Conservation (phyloP, 2,888 invertebrate species). For the Diadegma fenestrale region DNA sequence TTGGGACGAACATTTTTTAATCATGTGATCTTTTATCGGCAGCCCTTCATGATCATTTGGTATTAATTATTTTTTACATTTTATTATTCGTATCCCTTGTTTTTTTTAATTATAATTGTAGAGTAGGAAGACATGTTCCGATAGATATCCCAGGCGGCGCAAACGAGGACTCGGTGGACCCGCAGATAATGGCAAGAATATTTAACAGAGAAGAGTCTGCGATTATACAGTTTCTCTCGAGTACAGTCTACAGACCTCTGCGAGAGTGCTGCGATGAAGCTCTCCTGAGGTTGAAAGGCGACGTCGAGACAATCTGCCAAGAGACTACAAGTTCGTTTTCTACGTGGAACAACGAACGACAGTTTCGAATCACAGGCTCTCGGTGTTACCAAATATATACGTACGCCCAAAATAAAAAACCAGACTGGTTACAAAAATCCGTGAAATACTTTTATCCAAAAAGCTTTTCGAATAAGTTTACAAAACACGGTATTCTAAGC, state of each 20-base stretch:
- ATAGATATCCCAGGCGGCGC: not conserved
- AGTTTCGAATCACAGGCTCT: slow-evolving; percentile 35
- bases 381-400: slow-evolving; percentile 43
- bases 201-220: slow-evolving; percentile 2
- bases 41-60: not conserved
- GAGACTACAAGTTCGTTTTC: slow-evolving; percentile 18
- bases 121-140: slow-evolving; percentile 10
- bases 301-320: slow-evolving; percentile 15
- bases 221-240: slow-evolving; percentile 3
- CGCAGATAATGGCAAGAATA: not conserved
- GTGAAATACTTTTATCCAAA: slow-evolving; percentile 49
- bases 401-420: slow-evolving; percentile 46
- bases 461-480: slow-evolving; percentile 27
- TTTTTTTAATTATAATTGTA: slow-evolving; percentile 3
- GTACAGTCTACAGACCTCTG: slow-evolving; percentile 12
- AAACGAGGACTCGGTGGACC: not conserved
- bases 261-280: slow-evolving; percentile 36
- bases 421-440: slow-evolving; percentile 45
- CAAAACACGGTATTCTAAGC: slow-evolving; percentile 31
- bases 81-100: not conserved
- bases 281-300: not conserved
- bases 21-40: not conserved
- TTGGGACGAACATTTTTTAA: not conserved
- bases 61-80: not conserved
- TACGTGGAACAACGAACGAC: too few relatives aligned